Evolutionary conservation across 1,140 invertebrate species (phyloP).

Genomic region (Sitophilus oryzae): DNA sequence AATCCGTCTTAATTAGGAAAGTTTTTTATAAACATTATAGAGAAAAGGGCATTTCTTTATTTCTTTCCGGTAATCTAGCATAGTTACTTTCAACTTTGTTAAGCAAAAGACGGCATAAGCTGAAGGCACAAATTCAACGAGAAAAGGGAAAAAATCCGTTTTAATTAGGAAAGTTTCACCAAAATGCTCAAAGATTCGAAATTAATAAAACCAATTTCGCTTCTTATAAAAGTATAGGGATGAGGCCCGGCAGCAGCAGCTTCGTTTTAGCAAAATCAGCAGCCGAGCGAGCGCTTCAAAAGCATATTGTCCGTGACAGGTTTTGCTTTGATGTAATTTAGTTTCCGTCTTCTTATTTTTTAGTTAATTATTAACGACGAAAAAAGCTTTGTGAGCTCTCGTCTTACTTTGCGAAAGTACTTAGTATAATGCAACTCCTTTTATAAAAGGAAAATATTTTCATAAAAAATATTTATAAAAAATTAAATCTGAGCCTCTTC

Average conservation of each 20-base stretch:
- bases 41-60: no score
- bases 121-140: background rate
- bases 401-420: slow-evolving; percentile 5
- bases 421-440: slow-evolving; percentile 12
- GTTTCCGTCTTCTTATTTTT: slow-evolving; percentile 31
- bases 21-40: no score
- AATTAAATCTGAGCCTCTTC: no score
- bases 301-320: slow-evolving; percentile 40
- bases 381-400: slow-evolving; percentile 31
- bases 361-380: slow-evolving; percentile 41
- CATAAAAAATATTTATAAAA: no score
- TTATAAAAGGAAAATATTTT: background rate
- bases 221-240: slow-evolving; percentile 22
- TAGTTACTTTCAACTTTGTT: slow-evolving; percentile 32
- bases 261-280: slow-evolving; percentile 14
- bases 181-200: slow-evolving; percentile 22
- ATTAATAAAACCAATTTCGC: slow-evolving; percentile 32
- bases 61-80: no score
- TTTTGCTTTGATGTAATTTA: slow-evolving; percentile 36
- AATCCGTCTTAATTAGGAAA: slow-evolving; percentile 23
- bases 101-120: background rate
- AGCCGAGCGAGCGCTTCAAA: slow-evolving; percentile 33
- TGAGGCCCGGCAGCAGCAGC: slow-evolving; percentile 5
- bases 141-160: slow-evolving; percentile 1
- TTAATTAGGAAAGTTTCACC: slow-evolving; percentile 28